Evolutionary conservation across 2,888 invertebrate genomes (phyloP), one percentile per base, ranked within the genome.

Genomic region (Polydrusus tereticollis): DNA sequence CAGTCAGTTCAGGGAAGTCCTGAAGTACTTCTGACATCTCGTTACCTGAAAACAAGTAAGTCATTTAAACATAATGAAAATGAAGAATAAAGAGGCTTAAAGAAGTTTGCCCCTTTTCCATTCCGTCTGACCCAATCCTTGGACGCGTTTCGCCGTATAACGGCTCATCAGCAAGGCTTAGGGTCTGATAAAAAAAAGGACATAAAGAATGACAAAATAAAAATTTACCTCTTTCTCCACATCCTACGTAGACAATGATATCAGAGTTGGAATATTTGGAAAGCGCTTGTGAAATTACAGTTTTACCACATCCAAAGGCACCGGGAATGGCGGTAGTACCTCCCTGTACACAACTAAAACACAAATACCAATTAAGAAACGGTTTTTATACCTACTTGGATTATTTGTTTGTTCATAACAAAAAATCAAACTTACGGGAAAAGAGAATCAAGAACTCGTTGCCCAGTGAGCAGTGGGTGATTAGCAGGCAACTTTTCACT

Each of bases 211-310:
- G n/a, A n/a, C n/a, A n/a, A 16, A n/a, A 47, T 47, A 8, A 23
- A 64, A 57, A 52, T 29, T 55, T 77, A 83, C 85, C 99, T 88
- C 99, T 93, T 89, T 99, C 99, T 70, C 99, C 99, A 87, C 99
- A 99, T 73, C 99, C 99, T 76, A 99, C 99, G 88, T 99, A 99
- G 82, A 99, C 88, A 86, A 99, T 99, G 83, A 99, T 97, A 86
- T 99, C 99, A 66, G 98, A 98, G 90, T 99, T 99, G 84, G 98
- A 99, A 88, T 97, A 99, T 87, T 99, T 99, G 82, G 99, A 99
- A 74, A 99, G 89, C 1, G 99, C 96, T 88, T 99, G 99, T 5
- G 99, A 99, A 87, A 99, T 99, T 83, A 99, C 99, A 86, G 99
- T 99, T 89, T 99, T 99, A 81, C 99, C 99, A 87, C 99, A 99